A percentile compares a stretch with the other conserved stretches of the same genome.
Evolutionary conservation across 2,113 vertebrate species (phyloP).

Genomic region (Syngnathus scovelli): DNA sequence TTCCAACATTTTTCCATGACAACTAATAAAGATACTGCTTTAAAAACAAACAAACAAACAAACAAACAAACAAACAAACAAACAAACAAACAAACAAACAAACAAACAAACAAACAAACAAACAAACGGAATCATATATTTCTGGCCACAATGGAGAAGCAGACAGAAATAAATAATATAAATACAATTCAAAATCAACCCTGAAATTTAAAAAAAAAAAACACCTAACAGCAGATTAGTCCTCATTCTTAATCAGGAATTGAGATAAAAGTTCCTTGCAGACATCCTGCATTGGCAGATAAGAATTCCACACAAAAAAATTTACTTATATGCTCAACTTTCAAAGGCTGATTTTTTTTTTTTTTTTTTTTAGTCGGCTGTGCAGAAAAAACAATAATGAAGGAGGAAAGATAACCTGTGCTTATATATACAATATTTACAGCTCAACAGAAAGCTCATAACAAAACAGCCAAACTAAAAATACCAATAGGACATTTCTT

Average conservation of each 20-base stretch:
- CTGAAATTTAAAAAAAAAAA: constrained; percentile 31
- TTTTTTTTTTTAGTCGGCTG: constrained; percentile 49
- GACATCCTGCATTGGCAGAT: constrained; percentile 70
- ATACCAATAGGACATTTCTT: constrained; percentile 79
- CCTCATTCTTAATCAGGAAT: constrained; percentile 22
- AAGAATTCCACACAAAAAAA: constrained; percentile 54
- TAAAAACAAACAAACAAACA: constrained; percentile 6
- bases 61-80: constrained; percentile 9
- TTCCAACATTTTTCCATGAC: constrained; percentile 72
- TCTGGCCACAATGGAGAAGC: constrained; percentile 64
- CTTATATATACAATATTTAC: constrained; percentile 79
- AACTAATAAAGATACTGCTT: constrained; percentile 47
- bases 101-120: neutral
- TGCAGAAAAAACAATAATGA: constrained; percentile 34
- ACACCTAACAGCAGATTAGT: constrained; percentile 31
- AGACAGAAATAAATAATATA: constrained; percentile 62
- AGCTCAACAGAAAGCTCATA: constrained; percentile 78
- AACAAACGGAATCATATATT: constrained; percentile 49
- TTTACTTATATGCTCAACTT: constrained; percentile 22
- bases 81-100: constrained; percentile 2
- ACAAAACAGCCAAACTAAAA: constrained; percentile 77
- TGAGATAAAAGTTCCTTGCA: constrained; percentile 54
- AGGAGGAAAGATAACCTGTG: constrained; percentile 11
- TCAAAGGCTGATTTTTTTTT: constrained; percentile 44
- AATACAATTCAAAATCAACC: constrained; percentile 35